These are phyloP conservation scores for Bombus consobrinus DNA, from an alignment of 1,140 invertebrate genomes.

Conservation along the genomic window DNA sequence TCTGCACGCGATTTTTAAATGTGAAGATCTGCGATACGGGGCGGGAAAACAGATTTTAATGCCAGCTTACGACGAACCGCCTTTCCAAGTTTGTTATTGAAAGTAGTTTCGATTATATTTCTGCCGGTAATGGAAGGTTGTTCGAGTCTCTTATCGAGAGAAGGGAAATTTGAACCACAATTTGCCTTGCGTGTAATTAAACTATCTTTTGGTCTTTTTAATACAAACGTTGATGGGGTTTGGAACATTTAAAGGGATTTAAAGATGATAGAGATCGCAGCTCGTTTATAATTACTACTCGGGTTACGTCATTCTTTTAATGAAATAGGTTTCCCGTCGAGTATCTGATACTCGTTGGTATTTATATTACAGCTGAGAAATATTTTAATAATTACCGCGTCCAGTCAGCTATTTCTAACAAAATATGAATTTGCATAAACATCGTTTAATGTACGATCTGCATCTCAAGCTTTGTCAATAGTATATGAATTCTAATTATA, in stretches of 20 bases:
- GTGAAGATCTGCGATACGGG: constrained; percentile 18
- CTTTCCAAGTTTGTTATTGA: constrained; percentile 18
- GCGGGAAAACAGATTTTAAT: constrained; percentile 41
- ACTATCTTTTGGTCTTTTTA: neutral
- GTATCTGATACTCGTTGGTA: too few relatives aligned
- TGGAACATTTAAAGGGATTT: neutral
- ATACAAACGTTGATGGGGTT: neutral
- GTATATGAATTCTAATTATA: neutral
- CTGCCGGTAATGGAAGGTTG: neutral
- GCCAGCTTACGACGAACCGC: neutral
- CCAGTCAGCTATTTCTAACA: neutral
- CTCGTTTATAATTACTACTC: neutral
- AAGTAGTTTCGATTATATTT: constrained; percentile 6
- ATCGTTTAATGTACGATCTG: too few relatives aligned
- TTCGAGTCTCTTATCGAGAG: neutral
- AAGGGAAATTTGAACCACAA: neutral
- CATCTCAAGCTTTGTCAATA: too few relatives aligned
- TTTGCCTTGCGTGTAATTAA: neutral
- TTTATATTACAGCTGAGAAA: neutral
- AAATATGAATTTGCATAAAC: too few relatives aligned
- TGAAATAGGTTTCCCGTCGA: too few relatives aligned
- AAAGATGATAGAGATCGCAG: too few relatives aligned
- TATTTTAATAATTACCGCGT: neutral
- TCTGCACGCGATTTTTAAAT: constrained; percentile 37
- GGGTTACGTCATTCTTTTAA: too few relatives aligned